phyloP scores from a whole-genome alignment of 2,888 invertebrate species.

The Pseudeuparius sepicola region DNA sequence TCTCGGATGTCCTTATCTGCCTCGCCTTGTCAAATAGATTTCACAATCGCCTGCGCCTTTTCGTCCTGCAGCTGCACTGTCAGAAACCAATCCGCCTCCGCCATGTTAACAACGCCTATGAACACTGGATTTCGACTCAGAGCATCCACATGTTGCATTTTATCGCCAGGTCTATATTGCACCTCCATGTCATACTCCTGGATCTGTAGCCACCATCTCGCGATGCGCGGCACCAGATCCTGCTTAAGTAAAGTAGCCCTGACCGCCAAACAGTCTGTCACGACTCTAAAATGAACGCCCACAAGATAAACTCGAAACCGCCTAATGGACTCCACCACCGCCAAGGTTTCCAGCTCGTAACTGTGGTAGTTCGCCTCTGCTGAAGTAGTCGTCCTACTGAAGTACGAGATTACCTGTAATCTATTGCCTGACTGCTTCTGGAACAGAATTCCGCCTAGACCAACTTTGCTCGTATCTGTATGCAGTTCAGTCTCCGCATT shows the following conservation, averaged over 20 bases:
- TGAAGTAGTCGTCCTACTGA: conserved; percentile 25
- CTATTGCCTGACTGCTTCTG: too few species aligned
- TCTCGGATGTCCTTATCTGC: conserved; percentile 15
- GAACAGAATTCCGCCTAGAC: conserved; percentile 25
- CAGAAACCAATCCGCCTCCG: conserved; percentile 24
- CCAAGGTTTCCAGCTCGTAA: too few species aligned
- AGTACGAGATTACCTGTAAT: conserved; percentile 26
- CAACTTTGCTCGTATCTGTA: conserved; percentile 26
- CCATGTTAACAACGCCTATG: conserved; percentile 11
- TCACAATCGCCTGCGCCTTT: conserved; percentile 15
- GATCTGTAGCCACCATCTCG: too few species aligned
- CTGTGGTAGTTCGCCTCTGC: conserved; percentile 28
- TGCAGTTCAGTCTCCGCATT: conserved; percentile 23
- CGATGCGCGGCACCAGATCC: too few species aligned
- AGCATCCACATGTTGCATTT: too few species aligned
- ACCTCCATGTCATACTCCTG: too few species aligned
- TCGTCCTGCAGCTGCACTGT: conserved; percentile 23
- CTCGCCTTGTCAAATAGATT: conserved; percentile 14
- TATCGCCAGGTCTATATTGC: too few species aligned
- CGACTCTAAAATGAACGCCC: conserved; percentile 21
- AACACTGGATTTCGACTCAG: not conserved
- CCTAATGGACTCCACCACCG: conserved; percentile 20
- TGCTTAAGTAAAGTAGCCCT: conserved; percentile 18
- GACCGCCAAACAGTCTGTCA: conserved; percentile 23
- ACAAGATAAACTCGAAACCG: conserved; percentile 21